These are phyloP conservation scores for Halichoeres trimaculatus DNA, from an alignment of 2,113 vertebrate genomes.

Conservation along the genomic window DNA sequence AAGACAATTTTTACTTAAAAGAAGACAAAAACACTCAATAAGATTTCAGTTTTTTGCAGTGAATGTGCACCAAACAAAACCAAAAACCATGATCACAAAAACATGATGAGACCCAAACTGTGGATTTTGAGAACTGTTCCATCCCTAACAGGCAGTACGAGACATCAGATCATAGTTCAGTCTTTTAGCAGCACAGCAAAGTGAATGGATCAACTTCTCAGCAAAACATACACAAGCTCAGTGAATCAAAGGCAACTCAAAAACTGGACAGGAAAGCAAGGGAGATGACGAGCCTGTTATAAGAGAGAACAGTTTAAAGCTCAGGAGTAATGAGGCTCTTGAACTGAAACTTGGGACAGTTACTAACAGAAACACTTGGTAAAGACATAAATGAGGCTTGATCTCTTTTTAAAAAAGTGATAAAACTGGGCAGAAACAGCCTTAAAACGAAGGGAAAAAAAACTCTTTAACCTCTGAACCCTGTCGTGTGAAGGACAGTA, in stretches of 20 bases:
- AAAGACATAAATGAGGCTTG: constrained; percentile 77
- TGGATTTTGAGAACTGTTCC: too few species aligned
- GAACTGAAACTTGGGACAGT: constrained; percentile 57
- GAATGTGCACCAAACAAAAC: too few species aligned
- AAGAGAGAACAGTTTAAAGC: constrained; percentile 76
- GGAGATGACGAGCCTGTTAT: constrained; percentile 80
- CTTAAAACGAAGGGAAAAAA: constrained; percentile 66
- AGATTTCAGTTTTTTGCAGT: too few species aligned
- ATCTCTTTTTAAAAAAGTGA: constrained; percentile 79
- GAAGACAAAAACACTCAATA: too few species aligned
- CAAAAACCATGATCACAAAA: too few species aligned
- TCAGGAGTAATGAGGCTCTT: constrained; percentile 63
- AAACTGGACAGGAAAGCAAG: constrained; percentile 62
- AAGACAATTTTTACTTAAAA: too few species aligned
- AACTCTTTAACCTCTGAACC: constrained; percentile 62
- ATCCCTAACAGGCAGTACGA: constrained; percentile 65
- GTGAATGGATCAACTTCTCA: constrained; percentile 63
- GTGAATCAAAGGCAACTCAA: constrained; percentile 77
- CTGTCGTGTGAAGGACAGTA: constrained; percentile 60
- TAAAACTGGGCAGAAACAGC: constrained; percentile 70
- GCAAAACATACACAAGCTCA: constrained; percentile 57
- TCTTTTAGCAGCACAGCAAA: constrained; percentile 54
- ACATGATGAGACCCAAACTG: too few species aligned
- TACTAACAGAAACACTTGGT: constrained; percentile 80
- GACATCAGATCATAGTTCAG: constrained; percentile 56